A percentile compares a stretch with the other conserved stretches of the same genome.
These are phyloP conservation scores for Epinephelus coioides DNA, from an alignment of 2,797 vertebrate species.

Conservation along the genomic window DNA sequence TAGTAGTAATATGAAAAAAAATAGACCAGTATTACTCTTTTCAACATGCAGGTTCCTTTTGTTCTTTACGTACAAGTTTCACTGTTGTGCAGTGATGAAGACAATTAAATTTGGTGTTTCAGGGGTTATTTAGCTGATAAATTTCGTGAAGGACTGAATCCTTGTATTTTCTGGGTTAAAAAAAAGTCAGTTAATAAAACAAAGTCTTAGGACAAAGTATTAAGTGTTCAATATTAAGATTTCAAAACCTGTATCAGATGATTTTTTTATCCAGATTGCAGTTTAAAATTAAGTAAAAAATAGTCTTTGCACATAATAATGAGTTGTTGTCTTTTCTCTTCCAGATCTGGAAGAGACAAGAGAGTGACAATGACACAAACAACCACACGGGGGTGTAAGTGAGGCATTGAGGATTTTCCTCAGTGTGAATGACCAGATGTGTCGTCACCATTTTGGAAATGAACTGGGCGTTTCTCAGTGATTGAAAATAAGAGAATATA, in stretches of 20 bases:
- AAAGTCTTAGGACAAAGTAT: not conserved
- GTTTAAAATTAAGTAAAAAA: conserved; percentile 19
- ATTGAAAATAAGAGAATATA: conserved; percentile 4
- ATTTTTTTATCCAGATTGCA: not conserved
- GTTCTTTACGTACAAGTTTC: too few species aligned
- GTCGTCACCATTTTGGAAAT: not conserved
- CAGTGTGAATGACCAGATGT: not conserved
- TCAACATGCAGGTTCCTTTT: not conserved
- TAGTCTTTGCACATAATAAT: not conserved
- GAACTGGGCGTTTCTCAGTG: conserved; percentile 38
- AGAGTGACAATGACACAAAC: conserved; percentile 82
- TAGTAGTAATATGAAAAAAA: too few species aligned
- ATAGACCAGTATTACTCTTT: not conserved
- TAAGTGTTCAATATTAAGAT: not conserved
- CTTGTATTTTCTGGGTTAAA: not conserved
- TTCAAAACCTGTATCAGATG: not conserved
- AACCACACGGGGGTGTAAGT: conserved; percentile 90
- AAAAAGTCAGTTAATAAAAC: not conserved
- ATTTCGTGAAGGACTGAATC: not conserved
- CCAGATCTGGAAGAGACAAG: conserved; percentile 97
- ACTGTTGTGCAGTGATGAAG: not conserved
- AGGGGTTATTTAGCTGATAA: not conserved
- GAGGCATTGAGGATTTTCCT: not conserved
- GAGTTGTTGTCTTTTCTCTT: not conserved
- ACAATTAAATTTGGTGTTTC: not conserved